Conservation (phyloP, 2,113 vertebrate species). For the Ailurus styani region DNA sequence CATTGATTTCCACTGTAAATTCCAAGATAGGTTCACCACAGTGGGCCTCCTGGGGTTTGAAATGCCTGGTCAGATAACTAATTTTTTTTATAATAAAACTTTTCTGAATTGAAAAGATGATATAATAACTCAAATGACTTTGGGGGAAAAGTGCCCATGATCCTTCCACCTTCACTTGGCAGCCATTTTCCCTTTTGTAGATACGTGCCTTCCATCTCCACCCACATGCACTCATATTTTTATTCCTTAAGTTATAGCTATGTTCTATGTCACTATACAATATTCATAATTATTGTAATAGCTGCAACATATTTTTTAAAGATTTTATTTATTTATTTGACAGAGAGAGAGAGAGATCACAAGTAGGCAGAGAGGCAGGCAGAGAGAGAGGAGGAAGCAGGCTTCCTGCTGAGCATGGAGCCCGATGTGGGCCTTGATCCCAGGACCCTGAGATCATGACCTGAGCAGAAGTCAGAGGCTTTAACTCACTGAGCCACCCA, state of each 20-base stretch:
- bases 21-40: background rate
- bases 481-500: too few species aligned
- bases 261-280: background rate
- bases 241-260: background rate
- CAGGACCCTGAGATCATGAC: too few species aligned
- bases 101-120: background rate
- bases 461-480: too few species aligned
- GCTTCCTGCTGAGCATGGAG: too few species aligned
- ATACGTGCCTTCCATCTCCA: background rate
- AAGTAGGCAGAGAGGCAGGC: too few species aligned
- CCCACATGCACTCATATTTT: background rate
- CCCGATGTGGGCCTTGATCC: too few species aligned
- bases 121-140: background rate
- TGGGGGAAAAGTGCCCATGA: background rate
- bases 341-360: too few species aligned
- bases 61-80: background rate
- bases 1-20: background rate
- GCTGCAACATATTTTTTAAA: background rate
- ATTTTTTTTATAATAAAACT: background rate
- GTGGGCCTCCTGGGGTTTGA: background rate
- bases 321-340: too few species aligned
- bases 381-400: too few species aligned
- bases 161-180: background rate
- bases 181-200: background rate
- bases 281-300: background rate